Base-by-base conservation (phyloP, 2,797 vertebrate genomes). In the Coregonus ussuriensis region DNA sequence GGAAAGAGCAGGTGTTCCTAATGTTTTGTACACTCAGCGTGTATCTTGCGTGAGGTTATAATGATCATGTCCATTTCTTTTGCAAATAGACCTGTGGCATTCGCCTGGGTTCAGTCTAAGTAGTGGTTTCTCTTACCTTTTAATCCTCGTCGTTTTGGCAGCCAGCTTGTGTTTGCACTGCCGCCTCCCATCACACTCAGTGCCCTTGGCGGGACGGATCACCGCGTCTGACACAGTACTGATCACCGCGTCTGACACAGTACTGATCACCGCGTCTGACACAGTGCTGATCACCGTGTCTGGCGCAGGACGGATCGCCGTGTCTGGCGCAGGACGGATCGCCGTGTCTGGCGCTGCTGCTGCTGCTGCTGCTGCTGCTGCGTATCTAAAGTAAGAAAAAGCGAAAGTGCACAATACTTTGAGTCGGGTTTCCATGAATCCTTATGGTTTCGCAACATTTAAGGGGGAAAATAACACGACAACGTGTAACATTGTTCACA, bases 101-200 rank as follows among this genome's bases (percentile, higher is more conserved):
- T 82, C 70, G 0, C 7, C 16, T 7, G 31, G 70, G 11, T 21
- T n/a, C 29, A 15, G 72, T 25, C 16, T 47, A 67, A 79, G 71
- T 54, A 4, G 75, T 75, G 74, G 66, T 85, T 84, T 81, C 62
- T 82, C 92, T 96, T 89, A 97, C 96, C 96, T 92, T 91, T 91
- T 94, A 75, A 90, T 91, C 87, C 90, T 91, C 79, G 75, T 92
- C 81, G 86, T 87, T 76, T 90, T 89, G 35, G 78, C 84, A 82
- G 91, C 88, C 87, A 90, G 90, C 77, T 76, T 86, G 74, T 85
- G 89, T 88, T 87, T 70, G 81, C 93, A 93, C 77, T 92, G 92
- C n/a, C 9, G 7, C 74, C 83, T 83, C 70, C 89, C 88, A 1
- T 66, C 9, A 71, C 90, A 87, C 59, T 52, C 84, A 37, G 83